These are phyloP conservation scores for Cossypha heuglini DNA, from an alignment of 2,797 vertebrate genomes.

Conservation along the genomic window DNA sequence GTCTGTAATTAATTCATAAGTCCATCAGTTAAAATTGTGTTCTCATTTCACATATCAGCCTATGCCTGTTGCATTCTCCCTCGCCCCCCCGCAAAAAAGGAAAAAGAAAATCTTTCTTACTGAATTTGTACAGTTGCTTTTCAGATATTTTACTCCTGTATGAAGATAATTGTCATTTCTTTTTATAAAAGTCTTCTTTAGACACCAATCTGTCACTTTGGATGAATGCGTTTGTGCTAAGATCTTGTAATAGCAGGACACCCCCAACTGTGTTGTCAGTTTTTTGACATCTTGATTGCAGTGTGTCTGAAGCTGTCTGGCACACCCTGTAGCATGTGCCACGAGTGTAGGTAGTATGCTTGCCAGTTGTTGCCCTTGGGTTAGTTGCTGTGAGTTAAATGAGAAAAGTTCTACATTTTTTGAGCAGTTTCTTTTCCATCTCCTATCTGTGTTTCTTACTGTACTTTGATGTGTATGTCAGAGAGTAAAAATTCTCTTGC, in stretches of 20 bases:
- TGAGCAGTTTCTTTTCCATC: not conserved
- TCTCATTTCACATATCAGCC: not conserved
- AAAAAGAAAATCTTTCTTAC: not conserved
- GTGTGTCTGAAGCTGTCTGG: constrained; percentile 19
- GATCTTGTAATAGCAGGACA: constrained; percentile 17
- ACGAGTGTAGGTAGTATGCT: not conserved
- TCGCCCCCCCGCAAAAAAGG: rapidly evolving
- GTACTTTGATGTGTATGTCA: not conserved
- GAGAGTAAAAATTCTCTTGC: not conserved
- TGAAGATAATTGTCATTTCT: not conserved
- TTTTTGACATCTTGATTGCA: constrained; percentile 52
- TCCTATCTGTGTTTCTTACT: not conserved
- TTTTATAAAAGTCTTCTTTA: not conserved
- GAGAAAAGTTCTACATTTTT: not conserved
- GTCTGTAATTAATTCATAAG: not conserved
- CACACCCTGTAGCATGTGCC: not conserved
- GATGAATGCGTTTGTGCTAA: not conserved
- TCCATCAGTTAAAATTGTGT: not conserved
- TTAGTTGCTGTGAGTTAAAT: constrained; percentile 13
- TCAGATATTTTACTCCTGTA: not conserved
- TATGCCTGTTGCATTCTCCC: not conserved
- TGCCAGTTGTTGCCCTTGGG: not conserved
- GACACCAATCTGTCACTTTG: constrained; percentile 17
- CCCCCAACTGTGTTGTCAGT: constrained; percentile 16
- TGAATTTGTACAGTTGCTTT: not conserved